These are phyloP conservation scores for Chaenodraco wilsoni DNA, from an alignment of 2,797 vertebrate species.

Conservation along the genomic window DNA sequence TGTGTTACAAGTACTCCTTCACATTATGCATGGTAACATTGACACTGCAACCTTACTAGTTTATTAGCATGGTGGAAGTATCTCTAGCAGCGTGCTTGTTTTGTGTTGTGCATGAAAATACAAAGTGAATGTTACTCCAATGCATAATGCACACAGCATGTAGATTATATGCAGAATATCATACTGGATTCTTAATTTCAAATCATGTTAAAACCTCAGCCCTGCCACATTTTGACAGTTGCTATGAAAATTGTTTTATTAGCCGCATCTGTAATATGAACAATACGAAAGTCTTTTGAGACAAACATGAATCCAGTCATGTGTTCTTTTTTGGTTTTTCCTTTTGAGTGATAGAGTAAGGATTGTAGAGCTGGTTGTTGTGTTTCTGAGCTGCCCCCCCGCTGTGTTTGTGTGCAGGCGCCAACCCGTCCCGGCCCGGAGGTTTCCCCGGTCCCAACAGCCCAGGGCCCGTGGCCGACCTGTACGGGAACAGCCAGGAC, in stretches of 20 bases:
- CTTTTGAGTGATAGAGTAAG: constrained; percentile 27
- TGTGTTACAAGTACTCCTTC: constrained; percentile 64
- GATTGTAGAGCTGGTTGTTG: neutral
- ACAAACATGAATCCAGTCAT: constrained; percentile 75
- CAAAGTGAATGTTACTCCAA: constrained; percentile 86
- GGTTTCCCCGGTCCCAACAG: constrained; percentile 97
- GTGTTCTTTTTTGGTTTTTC: constrained; percentile 64
- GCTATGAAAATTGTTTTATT: neutral
- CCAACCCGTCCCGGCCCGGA: constrained; percentile 94
- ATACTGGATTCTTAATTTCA: constrained; percentile 86
- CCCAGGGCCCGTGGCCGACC: constrained; percentile 95
- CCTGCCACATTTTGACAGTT: constrained; percentile 27
- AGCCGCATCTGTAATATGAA: constrained; percentile 15
- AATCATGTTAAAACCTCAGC: constrained; percentile 26
- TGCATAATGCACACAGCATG: constrained; percentile 88
- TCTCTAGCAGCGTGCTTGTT: constrained; percentile 87
- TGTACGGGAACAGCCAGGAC: constrained; percentile 96
- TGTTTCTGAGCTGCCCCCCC: constrained; percentile 87
- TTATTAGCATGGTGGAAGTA: constrained; percentile 89
- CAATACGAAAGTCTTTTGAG: constrained; percentile 42
- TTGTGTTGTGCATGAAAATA: constrained; percentile 90
- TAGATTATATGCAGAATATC: constrained; percentile 92
- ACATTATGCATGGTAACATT: constrained; percentile 77
- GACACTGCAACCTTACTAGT: constrained; percentile 76
- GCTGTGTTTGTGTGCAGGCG: constrained; percentile 91